Evolutionary conservation across 1,140 invertebrate genomes (phyloP).

Genomic region (Frieseomelitta varia): DNA sequence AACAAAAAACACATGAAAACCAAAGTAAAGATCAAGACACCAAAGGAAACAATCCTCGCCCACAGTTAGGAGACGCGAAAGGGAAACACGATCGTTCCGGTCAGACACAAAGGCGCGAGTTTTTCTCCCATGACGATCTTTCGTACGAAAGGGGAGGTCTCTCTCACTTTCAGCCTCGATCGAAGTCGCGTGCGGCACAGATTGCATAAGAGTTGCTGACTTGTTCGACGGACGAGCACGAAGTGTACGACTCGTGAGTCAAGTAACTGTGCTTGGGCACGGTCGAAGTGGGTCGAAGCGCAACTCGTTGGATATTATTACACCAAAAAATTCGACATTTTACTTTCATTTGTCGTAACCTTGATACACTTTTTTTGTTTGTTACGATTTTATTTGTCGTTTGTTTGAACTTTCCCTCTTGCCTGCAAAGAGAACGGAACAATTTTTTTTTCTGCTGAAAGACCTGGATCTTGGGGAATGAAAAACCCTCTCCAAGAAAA

Average conservation of each 20-base stretch:
- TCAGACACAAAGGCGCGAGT: slow-evolving; percentile 39
- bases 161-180: slow-evolving; percentile 71
- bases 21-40: neutral
- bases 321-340: neutral
- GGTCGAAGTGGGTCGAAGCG: slow-evolving; percentile 56
- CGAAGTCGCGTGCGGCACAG: slow-evolving; percentile 62
- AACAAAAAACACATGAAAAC: neutral
- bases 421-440: too few relatives aligned
- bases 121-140: slow-evolving; percentile 47
- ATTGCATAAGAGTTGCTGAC: slow-evolving; percentile 58
- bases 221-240: slow-evolving; percentile 49
- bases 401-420: neutral
- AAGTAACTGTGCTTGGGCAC: slow-evolving; percentile 54
- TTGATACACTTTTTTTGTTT: neutral
- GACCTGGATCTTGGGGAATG: too few relatives aligned
- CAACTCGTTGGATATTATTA: neutral
- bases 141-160: slow-evolving; percentile 41
- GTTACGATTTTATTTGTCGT: neutral
- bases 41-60: neutral
- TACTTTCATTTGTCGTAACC: neutral
- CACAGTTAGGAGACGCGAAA: neutral
- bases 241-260: slow-evolving; percentile 58
- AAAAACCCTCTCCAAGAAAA: too few relatives aligned
- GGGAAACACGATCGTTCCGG: slow-evolving; percentile 26
- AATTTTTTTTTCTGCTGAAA: too few relatives aligned